Evolutionary conservation across 2,888 invertebrate species (phyloP), one percentile per base, ranked within the genome.

Genomic region (Nemotelus nigrinus): DNA sequence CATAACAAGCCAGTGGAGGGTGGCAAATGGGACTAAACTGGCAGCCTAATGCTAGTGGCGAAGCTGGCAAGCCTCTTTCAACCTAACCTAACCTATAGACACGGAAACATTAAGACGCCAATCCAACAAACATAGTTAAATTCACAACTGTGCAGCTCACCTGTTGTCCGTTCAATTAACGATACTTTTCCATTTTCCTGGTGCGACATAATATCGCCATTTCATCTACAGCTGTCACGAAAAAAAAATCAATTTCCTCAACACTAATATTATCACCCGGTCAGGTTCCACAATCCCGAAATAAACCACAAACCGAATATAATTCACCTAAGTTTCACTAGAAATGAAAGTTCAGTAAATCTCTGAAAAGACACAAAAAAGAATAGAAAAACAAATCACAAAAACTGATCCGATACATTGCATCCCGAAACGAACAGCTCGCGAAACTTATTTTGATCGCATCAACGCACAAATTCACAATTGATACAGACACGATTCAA

Each of bases 391-490:
- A 68, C 39, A 53, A 57, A 72, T 2, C 4, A 7, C 44, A 55
- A 53, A 71, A 60, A 74, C 60, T 47, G 48, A 4, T 25, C 43
- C 50, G 57, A 50, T 44, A 50, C 48, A 63, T 41, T 47, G 50
- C 60, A 58, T 67, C 65, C 65, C 78, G 8, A 74, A 43, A 39
- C 8, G 48, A 74, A 63, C 48, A 48, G 50, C 44, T 53, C 39
- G 39, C n/a, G 63, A 55, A 65, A 60, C 64, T 75, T 77, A 77
- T 79, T 77, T 79, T 70, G 65, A 77, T 75, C 70, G 25, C 44
- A 70, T 77, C 75, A 79, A 64, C 75, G 53, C 70, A 60, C 74
- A 25, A 55, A 64, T 64, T 77, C 77, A 77, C 71, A 77, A 77
- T 79, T 77, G 75, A 58, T 50, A 53, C 64, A 64, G 75, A 79